phyloP scores from a whole-genome alignment of 2,797 vertebrate species.

The Tachyglossus aculeatus region DNA sequence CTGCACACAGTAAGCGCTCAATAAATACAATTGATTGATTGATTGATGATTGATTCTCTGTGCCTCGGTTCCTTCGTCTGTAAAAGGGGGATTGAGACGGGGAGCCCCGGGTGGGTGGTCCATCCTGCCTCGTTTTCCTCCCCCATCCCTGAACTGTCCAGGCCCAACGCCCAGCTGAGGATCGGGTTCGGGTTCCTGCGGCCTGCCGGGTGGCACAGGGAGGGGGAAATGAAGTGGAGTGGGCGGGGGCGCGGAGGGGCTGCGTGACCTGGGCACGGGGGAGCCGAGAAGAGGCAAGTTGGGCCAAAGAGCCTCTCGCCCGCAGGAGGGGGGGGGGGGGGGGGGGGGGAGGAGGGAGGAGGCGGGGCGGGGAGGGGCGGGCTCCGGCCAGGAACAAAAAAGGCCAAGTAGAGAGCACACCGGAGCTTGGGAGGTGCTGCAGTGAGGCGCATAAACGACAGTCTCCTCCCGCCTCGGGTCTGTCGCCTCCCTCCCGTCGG shows the following conservation, averaged over 20 bases:
- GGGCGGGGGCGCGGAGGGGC: no score
- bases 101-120: no score
- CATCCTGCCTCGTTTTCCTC: no score
- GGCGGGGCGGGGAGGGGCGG: fast-evolving
- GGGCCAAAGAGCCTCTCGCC: background rate
- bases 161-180: no score
- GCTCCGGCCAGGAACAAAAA: background rate
- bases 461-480: background rate
- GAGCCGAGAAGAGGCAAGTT: background rate
- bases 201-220: no score
- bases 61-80: background rate
- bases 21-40: no score
- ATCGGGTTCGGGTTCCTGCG: no score
- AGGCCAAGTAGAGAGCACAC: no score
- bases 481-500: background rate
- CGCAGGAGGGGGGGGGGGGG: fast-evolving
- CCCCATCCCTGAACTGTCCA: no score
- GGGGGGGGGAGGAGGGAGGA: fast-evolving
- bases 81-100: background rate
- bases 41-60: background rate
- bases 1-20: no score
- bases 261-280: background rate
- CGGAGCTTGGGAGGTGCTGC: background rate
- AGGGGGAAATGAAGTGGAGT: no score
- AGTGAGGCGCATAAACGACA: background rate